These are phyloP conservation scores for Pachycephala philippinensis DNA, from an alignment of 2,113 vertebrate species.

Conservation along the genomic window DNA sequence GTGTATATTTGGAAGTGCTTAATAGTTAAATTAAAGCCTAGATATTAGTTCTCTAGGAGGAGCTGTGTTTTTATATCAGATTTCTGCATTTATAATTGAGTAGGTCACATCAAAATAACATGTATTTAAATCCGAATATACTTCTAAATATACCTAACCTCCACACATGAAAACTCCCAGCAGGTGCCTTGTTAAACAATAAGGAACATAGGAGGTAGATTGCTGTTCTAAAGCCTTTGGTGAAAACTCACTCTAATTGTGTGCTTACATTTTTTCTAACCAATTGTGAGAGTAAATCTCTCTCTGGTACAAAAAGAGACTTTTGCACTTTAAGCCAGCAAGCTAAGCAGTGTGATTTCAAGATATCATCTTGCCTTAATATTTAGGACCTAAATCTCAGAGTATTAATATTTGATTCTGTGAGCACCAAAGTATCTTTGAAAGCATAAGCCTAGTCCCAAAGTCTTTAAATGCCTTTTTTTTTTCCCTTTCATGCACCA, in stretches of 20 bases:
- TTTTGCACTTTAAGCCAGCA: not conserved
- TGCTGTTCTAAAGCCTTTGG: not conserved
- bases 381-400: not conserved
- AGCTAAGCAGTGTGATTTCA: not conserved
- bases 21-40: slow-evolving; percentile 16
- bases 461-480: not conserved
- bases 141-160: slow-evolving; percentile 40
- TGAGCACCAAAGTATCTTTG: not conserved
- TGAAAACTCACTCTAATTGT: slow-evolving; percentile 14
- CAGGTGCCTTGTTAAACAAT: slow-evolving; percentile 57
- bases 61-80: not conserved
- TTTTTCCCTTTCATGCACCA: not conserved
- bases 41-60: slow-evolving; percentile 19
- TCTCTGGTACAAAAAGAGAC: not conserved
- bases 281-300: not conserved
- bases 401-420: slow-evolving; percentile 10
- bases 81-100: slow-evolving; percentile 21
- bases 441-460: not conserved
- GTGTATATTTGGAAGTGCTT: not conserved
- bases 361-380: not conserved
- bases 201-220: slow-evolving; percentile 28
- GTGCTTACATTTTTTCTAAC: not conserved
- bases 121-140: slow-evolving; percentile 32
- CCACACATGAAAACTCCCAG: slow-evolving; percentile 21
- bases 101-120: slow-evolving; percentile 2